Conservation (phyloP, 2,888 invertebrate genomes). For the Choreutis nemorana region DNA sequence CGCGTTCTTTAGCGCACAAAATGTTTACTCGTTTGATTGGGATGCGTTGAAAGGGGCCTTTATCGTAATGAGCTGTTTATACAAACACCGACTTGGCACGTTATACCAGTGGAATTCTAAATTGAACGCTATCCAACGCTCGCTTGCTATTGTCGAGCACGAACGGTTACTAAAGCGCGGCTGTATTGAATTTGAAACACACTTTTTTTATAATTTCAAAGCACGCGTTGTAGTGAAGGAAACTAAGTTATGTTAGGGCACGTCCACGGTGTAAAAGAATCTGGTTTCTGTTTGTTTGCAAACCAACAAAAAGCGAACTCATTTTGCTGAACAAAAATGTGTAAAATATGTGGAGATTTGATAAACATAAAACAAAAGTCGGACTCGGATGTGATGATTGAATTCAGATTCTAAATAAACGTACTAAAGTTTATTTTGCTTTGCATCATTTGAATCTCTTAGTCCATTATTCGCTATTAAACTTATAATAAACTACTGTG, state of each 20-base stretch:
- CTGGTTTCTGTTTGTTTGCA: conserved; percentile 19
- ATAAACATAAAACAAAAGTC: conserved; percentile 1
- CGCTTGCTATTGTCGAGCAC: too few relatives aligned
- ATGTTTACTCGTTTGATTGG: conserved; percentile 22
- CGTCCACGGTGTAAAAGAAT: conserved; percentile 29
- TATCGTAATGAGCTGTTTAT: conserved; percentile 31
- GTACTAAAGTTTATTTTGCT: too few relatives aligned
- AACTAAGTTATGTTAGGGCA: conserved; percentile 28
- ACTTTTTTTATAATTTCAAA: too few relatives aligned
- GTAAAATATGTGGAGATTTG: too few relatives aligned
- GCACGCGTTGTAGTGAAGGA: conserved; percentile 15
- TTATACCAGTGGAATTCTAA: too few relatives aligned
- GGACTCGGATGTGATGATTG: background rate
- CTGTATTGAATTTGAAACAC: conserved; percentile 4
- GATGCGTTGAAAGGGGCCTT: conserved; percentile 20
- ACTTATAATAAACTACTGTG: too few relatives aligned
- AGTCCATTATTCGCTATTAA: too few relatives aligned
- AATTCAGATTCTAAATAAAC: too few relatives aligned
- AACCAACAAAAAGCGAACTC: too few relatives aligned
- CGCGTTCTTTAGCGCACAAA: conserved; percentile 3
- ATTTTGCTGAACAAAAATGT: too few relatives aligned
- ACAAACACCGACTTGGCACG: conserved; percentile 11
- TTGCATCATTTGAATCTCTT: too few relatives aligned
- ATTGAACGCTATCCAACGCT: too few relatives aligned
- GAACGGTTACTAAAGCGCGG: background rate